phyloP scores from a whole-genome alignment of 2,113 vertebrate species.

The Acanthochromis polyacanthus region DNA sequence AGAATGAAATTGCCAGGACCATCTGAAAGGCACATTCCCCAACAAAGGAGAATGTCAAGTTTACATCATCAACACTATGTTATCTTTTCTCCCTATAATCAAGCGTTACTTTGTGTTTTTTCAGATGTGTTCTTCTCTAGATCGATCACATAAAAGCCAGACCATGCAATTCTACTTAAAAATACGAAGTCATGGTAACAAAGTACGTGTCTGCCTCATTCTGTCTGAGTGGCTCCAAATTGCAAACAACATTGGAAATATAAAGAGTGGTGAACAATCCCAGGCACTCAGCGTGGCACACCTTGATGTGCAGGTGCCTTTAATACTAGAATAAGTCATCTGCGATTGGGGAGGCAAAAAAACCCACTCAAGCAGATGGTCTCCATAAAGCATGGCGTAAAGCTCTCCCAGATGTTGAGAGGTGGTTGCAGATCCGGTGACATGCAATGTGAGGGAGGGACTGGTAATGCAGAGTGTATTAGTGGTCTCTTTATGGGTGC shows the following conservation, averaged over 20 bases:
- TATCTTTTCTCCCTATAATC: constrained; percentile 28
- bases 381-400: constrained; percentile 75
- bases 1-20: constrained; percentile 74
- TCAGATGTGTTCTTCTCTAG: constrained; percentile 44
- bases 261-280: constrained; percentile 61
- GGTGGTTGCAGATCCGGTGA: constrained; percentile 72
- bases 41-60: constrained; percentile 54
- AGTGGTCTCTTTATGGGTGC: constrained; percentile 79
- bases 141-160: constrained; percentile 52
- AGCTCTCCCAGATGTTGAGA: constrained; percentile 80
- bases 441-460: constrained; percentile 69
- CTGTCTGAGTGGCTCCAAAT: constrained; percentile 48
- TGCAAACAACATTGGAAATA: constrained; percentile 56
- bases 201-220: constrained; percentile 30
- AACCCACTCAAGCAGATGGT: constrained; percentile 72
- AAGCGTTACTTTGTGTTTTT: constrained; percentile 35
- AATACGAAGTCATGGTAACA: constrained; percentile 38
- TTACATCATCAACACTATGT: constrained; percentile 54
- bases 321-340: constrained; percentile 76
- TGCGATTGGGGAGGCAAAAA: constrained; percentile 63
- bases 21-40: constrained; percentile 69
- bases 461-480: constrained; percentile 78
- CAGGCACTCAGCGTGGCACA: constrained; percentile 47
- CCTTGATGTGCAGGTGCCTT: constrained; percentile 74
- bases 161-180: constrained; percentile 38